A percentile compares a stretch with the other conserved stretches of the same genome.
phyloP scores from a whole-genome alignment of 2,113 vertebrate species.

The Cervus canadensis region DNA sequence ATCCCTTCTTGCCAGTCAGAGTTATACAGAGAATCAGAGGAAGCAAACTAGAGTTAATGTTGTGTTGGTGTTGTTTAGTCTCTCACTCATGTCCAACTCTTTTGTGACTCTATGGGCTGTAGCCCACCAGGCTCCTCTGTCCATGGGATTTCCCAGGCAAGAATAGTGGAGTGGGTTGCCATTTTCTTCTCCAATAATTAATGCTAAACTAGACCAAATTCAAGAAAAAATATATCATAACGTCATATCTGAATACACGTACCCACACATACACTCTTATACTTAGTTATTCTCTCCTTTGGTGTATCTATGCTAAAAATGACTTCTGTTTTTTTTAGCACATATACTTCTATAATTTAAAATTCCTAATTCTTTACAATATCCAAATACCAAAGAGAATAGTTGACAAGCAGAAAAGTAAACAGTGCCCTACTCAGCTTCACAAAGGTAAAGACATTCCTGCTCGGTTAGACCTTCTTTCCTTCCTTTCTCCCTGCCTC shows the following conservation, averaged over 20 bases:
- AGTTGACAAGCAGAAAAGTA: neutral
- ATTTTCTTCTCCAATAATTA: neutral
- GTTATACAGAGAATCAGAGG: neutral
- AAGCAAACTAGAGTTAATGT: neutral
- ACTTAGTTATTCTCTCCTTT: neutral
- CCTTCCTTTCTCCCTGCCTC: no score
- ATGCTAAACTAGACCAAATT: neutral
- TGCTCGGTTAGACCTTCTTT: neutral
- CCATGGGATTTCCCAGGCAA: neutral
- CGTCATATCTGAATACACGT: neutral
- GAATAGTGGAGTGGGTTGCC: neutral
- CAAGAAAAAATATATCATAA: neutral
- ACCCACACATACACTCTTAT: neutral
- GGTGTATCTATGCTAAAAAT: neutral
- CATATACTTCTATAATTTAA: neutral
- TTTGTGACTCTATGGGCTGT: neutral
- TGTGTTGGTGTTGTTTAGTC: neutral
- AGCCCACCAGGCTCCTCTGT: neutral
- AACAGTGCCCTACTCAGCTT: neutral
- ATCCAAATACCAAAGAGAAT: neutral
- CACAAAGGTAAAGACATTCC: neutral
- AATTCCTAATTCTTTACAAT: neutral
- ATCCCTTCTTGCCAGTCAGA: neutral
- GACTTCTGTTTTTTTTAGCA: neutral
- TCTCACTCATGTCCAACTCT: accelerated